Evolutionary conservation across 1,140 invertebrate species (phyloP).

Genomic region (Pantala flavescens): DNA sequence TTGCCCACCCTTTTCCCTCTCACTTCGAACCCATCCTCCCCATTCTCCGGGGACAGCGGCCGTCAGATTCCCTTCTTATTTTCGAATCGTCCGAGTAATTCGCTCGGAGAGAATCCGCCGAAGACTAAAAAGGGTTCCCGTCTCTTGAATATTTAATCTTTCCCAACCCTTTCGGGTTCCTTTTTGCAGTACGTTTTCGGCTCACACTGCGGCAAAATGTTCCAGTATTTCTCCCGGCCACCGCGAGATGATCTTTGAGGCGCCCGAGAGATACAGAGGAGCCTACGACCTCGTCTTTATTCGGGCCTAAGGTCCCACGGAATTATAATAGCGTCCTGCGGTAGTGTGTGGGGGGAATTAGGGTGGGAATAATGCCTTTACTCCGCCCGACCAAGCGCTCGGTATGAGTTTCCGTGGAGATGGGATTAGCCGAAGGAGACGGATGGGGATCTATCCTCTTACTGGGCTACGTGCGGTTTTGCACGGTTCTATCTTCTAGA

Average conservation of each 20-base stretch:
- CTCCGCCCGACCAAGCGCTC: not conserved
- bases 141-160: slow-evolving; percentile 7
- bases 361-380: not conserved
- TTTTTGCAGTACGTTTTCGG: not conserved
- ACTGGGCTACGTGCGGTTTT: not conserved
- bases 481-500: not conserved
- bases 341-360: not conserved
- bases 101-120: not conserved
- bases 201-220: no score
- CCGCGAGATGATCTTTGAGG: no score
- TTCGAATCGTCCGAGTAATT: slow-evolving; percentile 5
- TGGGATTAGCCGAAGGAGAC: not conserved
- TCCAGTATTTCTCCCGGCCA: no score
- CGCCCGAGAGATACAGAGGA: no score
- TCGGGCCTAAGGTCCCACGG: not conserved
- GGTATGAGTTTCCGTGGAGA: not conserved
- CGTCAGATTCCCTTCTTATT: not conserved
- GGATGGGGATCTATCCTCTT: not conserved
- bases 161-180: not conserved
- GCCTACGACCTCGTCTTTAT: no score
- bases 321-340: not conserved
- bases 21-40: not conserved
- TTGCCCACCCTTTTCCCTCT: not conserved
- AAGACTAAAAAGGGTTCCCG: slow-evolving; percentile 2
- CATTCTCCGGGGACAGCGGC: not conserved